Conservation (phyloP, 2,888 invertebrate species). For the Drosophila fulvimacula region DNA sequence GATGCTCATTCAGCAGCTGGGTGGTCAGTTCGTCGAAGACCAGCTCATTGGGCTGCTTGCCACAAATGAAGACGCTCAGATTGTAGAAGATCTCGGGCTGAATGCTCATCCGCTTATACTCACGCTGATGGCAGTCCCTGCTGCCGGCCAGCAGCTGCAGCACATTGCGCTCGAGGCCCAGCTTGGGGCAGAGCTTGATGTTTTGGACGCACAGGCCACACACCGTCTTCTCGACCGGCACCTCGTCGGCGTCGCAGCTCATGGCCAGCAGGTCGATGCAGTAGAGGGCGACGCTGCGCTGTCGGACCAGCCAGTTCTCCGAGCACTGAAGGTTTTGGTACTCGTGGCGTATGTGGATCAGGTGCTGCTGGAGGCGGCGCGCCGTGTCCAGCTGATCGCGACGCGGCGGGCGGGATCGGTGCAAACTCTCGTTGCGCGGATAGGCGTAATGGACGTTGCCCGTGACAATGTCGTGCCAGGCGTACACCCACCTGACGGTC, state of each 20-base stretch:
- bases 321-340: background rate
- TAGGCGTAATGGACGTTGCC: background rate
- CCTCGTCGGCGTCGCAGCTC: background rate
- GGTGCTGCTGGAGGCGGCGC: conserved; percentile 13
- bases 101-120: background rate
- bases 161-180: background rate
- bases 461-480: conserved; percentile 16
- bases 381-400: conserved; percentile 22
- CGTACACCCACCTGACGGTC: conserved; percentile 25
- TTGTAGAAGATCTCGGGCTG: conserved; percentile 2
- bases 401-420: background rate
- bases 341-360: background rate
- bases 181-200: background rate
- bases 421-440: background rate
- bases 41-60: background rate
- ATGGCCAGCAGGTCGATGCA: conserved; percentile 32
- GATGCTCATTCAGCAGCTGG: background rate
- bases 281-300: conserved; percentile 35
- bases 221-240: background rate
- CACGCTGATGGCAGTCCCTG: background rate
- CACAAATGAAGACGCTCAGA: conserved; percentile 9
- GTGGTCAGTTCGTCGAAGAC: conserved; percentile 16
- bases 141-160: background rate
- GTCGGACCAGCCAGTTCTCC: conserved; percentile 2
- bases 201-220: conserved; percentile 16